Percentiles rank a stretch among this genome's conserved stretches.
These are phyloP conservation scores for Eunapius fragilis DNA, from an alignment of 37 sponge, comb jelly and placozoan species.

Conservation along the genomic window DNA sequence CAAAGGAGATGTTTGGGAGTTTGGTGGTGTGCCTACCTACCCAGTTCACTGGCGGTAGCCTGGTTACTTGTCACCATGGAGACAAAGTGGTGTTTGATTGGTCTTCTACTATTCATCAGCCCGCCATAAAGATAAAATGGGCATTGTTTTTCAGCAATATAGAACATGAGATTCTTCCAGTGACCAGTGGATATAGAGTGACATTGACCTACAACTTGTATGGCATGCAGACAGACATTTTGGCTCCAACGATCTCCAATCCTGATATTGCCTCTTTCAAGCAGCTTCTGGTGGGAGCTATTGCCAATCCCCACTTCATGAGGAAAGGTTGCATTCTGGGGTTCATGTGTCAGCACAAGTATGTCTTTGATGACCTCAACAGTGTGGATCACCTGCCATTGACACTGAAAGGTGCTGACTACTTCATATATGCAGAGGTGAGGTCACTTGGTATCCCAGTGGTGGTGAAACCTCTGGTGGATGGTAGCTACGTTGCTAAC, in stretches of 20 bases:
- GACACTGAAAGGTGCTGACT: constrained; percentile 11
- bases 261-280: background rate
- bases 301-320: constrained; percentile 17
- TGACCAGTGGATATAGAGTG: constrained; percentile 17
- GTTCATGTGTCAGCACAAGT: constrained; percentile 23
- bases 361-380: background rate
- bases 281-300: background rate
- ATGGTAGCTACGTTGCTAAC: background rate
- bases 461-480: constrained; percentile 9
- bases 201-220: constrained; percentile 50
- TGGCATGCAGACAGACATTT: background rate
- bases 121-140: constrained; percentile 14
- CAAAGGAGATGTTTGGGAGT: constrained; percentile 49
- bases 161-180: constrained; percentile 40
- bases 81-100: constrained; percentile 25
- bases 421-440: background rate
- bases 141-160: constrained; percentile 36
- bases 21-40: constrained; percentile 43
- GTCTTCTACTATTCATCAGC: constrained; percentile 5
- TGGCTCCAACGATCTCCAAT: background rate
- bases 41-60: constrained; percentile 25
- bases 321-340: too few relatives aligned
- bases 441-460: constrained; percentile 22
- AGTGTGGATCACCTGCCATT: background rate
- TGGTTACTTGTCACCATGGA: constrained; percentile 25